Conservation (phyloP, 2,797 vertebrate species). For the Cynopterus sphinx region DNA sequence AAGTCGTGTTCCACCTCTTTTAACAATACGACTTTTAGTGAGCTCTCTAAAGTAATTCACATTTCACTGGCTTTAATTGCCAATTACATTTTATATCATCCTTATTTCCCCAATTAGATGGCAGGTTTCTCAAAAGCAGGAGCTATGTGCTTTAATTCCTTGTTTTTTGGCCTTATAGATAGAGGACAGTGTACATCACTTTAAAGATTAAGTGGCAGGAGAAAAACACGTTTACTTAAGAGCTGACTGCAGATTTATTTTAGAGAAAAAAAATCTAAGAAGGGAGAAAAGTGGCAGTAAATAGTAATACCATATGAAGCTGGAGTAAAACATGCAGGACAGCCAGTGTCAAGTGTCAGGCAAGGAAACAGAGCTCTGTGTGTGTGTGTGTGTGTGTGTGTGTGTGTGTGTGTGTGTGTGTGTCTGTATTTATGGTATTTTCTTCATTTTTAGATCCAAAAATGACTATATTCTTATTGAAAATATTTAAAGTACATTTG, state of each 20-base stretch:
- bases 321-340: fast-evolving
- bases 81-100: not conserved
- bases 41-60: not conserved
- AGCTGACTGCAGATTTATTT: not conserved
- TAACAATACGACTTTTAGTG: not conserved
- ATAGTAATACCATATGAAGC: fast-evolving
- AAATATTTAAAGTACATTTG: not conserved
- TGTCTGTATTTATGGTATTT: not conserved
- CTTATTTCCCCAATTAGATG: not conserved
- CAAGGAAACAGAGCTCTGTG: fast-evolving
- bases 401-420: too few species aligned
- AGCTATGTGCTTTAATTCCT: not conserved
- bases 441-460: not conserved
- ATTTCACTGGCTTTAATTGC: not conserved
- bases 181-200: not conserved
- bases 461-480: not conserved
- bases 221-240: not conserved
- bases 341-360: not conserved
- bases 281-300: fast-evolving
- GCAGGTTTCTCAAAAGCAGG: not conserved
- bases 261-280: not conserved
- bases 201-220: not conserved
- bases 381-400: not conserved
- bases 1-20: not conserved
- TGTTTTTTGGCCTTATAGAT: not conserved